Percentiles rank a stretch among this genome's conserved stretches.
phyloP scores from a whole-genome alignment of 2,888 invertebrate species.

The Aethes cnicana region DNA sequence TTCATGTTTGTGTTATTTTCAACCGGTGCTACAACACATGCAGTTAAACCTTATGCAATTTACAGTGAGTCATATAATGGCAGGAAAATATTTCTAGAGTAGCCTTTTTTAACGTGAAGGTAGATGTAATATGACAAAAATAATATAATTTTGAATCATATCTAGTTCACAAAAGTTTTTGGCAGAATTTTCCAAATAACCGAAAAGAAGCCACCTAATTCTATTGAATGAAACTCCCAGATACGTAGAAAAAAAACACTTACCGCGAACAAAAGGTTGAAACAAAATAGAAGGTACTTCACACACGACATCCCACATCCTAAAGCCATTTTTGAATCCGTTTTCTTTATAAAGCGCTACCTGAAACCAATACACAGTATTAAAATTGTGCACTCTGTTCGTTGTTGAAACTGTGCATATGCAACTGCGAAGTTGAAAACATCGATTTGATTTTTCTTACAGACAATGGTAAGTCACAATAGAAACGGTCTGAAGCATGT shows the following conservation, averaged over 20 bases:
- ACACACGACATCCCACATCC: constrained; percentile 92
- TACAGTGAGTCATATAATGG: constrained; percentile 22
- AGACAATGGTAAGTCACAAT: constrained; percentile 13
- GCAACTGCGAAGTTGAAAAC: constrained; percentile 31
- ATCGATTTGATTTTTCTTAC: constrained; percentile 26
- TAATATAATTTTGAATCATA: no score
- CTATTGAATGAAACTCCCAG: constrained; percentile 32
- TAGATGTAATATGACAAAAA: constrained; percentile 2
- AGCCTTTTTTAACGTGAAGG: constrained; percentile 4
- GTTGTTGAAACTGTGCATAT: neutral
- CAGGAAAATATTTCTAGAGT: neutral
- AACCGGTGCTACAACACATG: neutral
- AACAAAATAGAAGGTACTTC: constrained; percentile 93
- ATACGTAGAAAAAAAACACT: constrained; percentile 64
- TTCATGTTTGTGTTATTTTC: no score
- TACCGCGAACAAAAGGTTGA: constrained; percentile 94
- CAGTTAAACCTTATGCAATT: constrained; percentile 25
- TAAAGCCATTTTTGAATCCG: constrained; percentile 84
- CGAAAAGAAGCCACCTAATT: constrained; percentile 25
- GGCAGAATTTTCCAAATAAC: no score
- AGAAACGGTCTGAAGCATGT: neutral
- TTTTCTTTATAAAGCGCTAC: constrained; percentile 50
- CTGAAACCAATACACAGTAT: constrained; percentile 68
- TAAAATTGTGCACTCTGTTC: constrained; percentile 44
- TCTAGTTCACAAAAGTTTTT: no score